Conservation (phyloP, 2,113 vertebrate species). For the Odobenus rosmarus region DNA sequence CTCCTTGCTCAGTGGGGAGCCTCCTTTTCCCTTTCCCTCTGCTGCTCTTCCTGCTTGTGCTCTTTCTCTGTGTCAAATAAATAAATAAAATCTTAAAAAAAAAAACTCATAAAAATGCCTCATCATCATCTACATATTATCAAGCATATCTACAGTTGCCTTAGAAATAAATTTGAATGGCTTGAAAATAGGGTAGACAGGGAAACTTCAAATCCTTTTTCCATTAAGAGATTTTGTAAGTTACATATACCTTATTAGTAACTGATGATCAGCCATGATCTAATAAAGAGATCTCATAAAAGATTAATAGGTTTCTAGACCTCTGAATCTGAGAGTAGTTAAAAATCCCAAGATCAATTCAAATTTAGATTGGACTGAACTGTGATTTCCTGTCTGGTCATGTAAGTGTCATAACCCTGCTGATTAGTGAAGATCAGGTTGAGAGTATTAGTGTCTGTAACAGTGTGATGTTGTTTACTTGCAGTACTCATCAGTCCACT, state of each 20-base stretch:
- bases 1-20: no score
- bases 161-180: conserved; percentile 46
- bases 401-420: not conserved
- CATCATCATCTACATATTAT: not conserved
- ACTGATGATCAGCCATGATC: not conserved
- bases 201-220: not conserved
- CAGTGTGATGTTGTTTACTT: not conserved
- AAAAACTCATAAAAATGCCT: not conserved
- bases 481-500: not conserved
- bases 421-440: not conserved
- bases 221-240: not conserved
- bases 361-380: not conserved
- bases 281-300: not conserved
- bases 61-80: not conserved
- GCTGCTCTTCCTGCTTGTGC: not conserved
- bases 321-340: not conserved
- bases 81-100: not conserved
- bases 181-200: not conserved
- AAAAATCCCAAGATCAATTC: conserved; percentile 4
- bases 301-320: conserved; percentile 17
- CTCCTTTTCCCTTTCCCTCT: not conserved
- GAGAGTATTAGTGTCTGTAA: not conserved
- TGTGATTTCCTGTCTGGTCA: not conserved
- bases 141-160: not conserved
- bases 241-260: not conserved